These are phyloP conservation scores for Thyatira batis DNA, from an alignment of 2,888 invertebrate genomes.

Conservation along the genomic window DNA sequence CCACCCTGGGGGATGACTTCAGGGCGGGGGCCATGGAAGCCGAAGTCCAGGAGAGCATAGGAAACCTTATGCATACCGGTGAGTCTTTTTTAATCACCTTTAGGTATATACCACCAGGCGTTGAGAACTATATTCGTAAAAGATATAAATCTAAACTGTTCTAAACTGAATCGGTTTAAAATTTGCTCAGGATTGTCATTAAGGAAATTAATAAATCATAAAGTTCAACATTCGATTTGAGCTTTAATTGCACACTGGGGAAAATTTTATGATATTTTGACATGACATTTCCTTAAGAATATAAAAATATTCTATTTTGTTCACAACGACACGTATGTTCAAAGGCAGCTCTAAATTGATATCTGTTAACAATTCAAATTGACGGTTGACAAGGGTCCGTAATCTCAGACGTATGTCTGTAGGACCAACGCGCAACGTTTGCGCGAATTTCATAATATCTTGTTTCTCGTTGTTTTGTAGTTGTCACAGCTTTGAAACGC, in stretches of 20 bases:
- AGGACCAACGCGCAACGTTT: not conserved
- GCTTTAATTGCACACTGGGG: not conserved
- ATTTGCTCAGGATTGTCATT: no score
- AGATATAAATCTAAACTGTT: no score
- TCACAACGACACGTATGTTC: not conserved
- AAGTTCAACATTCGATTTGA: no score
- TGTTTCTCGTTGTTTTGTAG: constrained; percentile 47
- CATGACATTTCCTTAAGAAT: not conserved
- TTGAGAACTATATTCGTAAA: not conserved
- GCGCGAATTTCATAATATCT: not conserved
- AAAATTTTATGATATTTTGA: not conserved
- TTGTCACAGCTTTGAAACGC: constrained; percentile 59
- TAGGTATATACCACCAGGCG: not conserved
- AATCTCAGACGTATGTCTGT: constrained; percentile 1
- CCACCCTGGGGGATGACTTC: constrained; percentile 36
- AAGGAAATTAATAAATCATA: no score
- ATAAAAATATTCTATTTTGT: not conserved
- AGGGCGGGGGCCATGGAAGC: constrained; percentile 38
- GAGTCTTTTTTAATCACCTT: constrained; percentile 31
- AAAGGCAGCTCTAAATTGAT: constrained; percentile 18
- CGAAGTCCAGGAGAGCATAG: constrained; percentile 67
- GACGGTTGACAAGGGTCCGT: constrained; percentile 40
- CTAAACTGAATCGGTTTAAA: no score
- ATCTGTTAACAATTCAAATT: constrained; percentile 49
- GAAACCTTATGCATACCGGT: constrained; percentile 72